Conservation (phyloP, 2,113 vertebrate genomes). For the Chinchilla lanigera region DNA sequence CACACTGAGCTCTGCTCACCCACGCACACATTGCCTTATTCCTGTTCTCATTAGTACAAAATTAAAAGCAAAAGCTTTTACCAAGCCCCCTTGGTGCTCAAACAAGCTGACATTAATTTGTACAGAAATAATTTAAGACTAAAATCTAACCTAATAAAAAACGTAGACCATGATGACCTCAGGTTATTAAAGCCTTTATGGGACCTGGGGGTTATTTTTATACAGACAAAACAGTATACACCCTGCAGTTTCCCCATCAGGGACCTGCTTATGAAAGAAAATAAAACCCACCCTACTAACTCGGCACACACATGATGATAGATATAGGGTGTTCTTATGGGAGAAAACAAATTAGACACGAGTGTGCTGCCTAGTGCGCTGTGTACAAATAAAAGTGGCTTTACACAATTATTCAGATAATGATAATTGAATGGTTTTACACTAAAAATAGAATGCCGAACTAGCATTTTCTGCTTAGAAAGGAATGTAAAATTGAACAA, state of each 20-base stretch:
- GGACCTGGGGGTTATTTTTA: slow-evolving; percentile 61
- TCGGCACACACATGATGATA: slow-evolving; percentile 38
- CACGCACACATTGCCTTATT: slow-evolving; percentile 1
- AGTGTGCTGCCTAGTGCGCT: slow-evolving; percentile 26
- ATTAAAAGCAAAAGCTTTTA: slow-evolving; percentile 60
- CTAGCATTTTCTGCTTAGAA: slow-evolving; percentile 72
- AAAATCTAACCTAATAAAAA: slow-evolving; percentile 60
- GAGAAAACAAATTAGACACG: slow-evolving; percentile 60
- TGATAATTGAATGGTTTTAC: slow-evolving; percentile 74
- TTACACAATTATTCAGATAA: slow-evolving; percentile 78
- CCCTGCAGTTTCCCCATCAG: slow-evolving; percentile 60
- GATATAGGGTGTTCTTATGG: slow-evolving; percentile 56
- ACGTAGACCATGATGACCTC: slow-evolving; percentile 23
- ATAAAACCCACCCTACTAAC: slow-evolving; percentile 52
- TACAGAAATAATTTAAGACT: slow-evolving; percentile 68
- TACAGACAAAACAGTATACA: slow-evolving; percentile 59
- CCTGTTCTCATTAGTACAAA: slow-evolving; percentile 55
- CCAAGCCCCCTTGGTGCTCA: slow-evolving; percentile 13
- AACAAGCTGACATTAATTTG: slow-evolving; percentile 70
- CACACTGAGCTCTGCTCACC: background rate
- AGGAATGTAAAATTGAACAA: slow-evolving; percentile 78
- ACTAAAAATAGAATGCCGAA: slow-evolving; percentile 73
- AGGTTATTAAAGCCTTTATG: slow-evolving; percentile 57
- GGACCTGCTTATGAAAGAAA: slow-evolving; percentile 58
- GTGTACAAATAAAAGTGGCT: slow-evolving; percentile 70